Evolutionary conservation across 2,888 invertebrate species (phyloP), one percentile per base, ranked within the genome.

Genomic region (Epistrophe grossulariae): DNA sequence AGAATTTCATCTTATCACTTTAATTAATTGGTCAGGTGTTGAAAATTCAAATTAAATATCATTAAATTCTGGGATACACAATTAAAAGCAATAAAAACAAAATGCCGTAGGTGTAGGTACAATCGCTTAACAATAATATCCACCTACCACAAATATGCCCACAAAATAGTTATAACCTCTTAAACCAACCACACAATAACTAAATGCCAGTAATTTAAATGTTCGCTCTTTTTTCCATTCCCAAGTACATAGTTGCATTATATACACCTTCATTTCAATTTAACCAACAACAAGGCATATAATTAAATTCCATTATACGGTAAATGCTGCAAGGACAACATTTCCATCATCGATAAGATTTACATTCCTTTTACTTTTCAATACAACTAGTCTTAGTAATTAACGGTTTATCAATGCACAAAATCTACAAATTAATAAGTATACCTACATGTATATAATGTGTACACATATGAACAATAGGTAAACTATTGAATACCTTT

Each of bases 1-100:
- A n/a, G 0, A 1, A 45, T 71, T 60, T 59, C 28, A 31, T 52
- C 77, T 84, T 62, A 81, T 81, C 62, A 50, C 35, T 55, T 72
- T 50, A 78, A 81, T 64, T 74, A 70, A 81, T 62, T 85, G 52
- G 9, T 66, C 74, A 80, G 71, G 76, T 84, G 84, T 84, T 80
- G 72, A 84, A 77, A 80, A 84, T 77, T 80, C n/a, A n/a, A 84
- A 84, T 84, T 72, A 77, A 59, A n/a, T 52, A 59, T 66, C 40
- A 73, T 85, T 81, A 77, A 85, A 45, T 70, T 13, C 24, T 70
- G 17, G 28, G 2, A 43, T 19, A 38, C 11, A 68, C 35, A 78
- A 72, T 73, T 76, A 76, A 43, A 19, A 19, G 57, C 19, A 57
- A 59, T 70, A 50, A 60, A 40, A 76, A 57, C 74, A 71, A 84